Percentiles rank a stretch among this genome's conserved stretches.
Evolutionary conservation across 2,888 invertebrate species (phyloP).

Genomic region (Lysandra coridon): DNA sequence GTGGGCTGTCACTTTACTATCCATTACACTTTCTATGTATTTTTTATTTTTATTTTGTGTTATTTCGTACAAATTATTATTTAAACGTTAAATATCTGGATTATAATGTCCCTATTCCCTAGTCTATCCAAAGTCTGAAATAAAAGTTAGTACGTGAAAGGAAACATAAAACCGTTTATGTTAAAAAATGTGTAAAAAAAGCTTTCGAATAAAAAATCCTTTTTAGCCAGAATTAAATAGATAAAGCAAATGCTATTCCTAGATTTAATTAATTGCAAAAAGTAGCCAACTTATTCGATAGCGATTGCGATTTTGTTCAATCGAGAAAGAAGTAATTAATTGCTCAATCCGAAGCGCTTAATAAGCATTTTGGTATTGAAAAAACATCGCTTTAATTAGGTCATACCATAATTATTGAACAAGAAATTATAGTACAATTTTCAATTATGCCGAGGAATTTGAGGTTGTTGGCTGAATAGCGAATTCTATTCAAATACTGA

Average conservation of each 20-base stretch:
- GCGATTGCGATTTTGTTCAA: constrained; percentile 17
- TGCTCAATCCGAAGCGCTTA: constrained; percentile 1
- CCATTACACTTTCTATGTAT: neutral
- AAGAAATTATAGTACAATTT: constrained; percentile 33
- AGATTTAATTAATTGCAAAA: constrained; percentile 6
- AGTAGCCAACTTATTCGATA: neutral
- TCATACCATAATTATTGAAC: constrained; percentile 23
- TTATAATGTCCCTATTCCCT: no score
- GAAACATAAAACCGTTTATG: no score
- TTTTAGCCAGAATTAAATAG: neutral
- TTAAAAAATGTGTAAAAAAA: no score
- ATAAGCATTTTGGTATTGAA: neutral
- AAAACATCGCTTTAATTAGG: constrained; percentile 25
- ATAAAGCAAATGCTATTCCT: neutral
- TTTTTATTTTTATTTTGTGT: no score
- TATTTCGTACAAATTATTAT: no score
- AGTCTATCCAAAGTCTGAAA: no score
- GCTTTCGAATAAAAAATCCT: neutral
- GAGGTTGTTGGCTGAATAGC: constrained; percentile 33
- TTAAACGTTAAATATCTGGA: no score
- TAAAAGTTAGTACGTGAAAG: no score
- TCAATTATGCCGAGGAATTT: constrained; percentile 36
- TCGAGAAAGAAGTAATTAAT: constrained; percentile 20
- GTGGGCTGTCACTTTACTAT: neutral
- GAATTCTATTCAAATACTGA: constrained; percentile 32